Percentiles rank a stretch among this genome's conserved stretches.
Evolutionary conservation across 2,797 vertebrate genomes (phyloP).

Genomic region (Martes flavigula): DNA sequence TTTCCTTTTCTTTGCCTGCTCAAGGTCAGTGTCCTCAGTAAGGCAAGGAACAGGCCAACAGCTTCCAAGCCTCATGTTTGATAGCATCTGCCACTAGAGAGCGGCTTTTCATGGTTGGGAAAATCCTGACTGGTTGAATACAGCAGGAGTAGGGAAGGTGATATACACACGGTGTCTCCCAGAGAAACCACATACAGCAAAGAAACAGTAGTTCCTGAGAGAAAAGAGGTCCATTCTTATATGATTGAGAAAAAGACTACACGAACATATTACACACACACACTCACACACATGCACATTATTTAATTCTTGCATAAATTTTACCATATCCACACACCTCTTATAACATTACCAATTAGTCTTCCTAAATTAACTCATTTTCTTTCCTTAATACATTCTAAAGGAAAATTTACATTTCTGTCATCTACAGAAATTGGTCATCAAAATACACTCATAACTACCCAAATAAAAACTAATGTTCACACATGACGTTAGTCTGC

Average conservation of each 20-base stretch:
- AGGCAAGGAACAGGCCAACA: not conserved
- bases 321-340: not conserved
- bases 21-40: not conserved
- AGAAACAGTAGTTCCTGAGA: not conserved
- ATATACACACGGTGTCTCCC: not conserved
- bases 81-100: not conserved
- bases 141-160: not conserved
- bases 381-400: not conserved
- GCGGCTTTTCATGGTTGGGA: not conserved
- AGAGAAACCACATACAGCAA: not conserved
- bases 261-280: not conserved
- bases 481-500: not conserved
- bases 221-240: not conserved
- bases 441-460: conserved; percentile 11
- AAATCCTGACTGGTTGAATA: not conserved
- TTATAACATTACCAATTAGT: not conserved
- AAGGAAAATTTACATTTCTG: not conserved
- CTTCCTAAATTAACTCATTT: conserved; percentile 44
- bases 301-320: not conserved
- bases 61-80: not conserved
- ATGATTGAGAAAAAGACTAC: not conserved
- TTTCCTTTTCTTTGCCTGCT: not conserved
- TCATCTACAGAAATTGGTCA: conserved; percentile 5
- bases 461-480: not conserved
- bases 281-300: not conserved